A percentile compares a stretch with the other conserved stretches of the same genome.
These are phyloP conservation scores for Frankliniella fusca DNA, from an alignment of 2,888 invertebrate genomes.

Conservation along the genomic window DNA sequence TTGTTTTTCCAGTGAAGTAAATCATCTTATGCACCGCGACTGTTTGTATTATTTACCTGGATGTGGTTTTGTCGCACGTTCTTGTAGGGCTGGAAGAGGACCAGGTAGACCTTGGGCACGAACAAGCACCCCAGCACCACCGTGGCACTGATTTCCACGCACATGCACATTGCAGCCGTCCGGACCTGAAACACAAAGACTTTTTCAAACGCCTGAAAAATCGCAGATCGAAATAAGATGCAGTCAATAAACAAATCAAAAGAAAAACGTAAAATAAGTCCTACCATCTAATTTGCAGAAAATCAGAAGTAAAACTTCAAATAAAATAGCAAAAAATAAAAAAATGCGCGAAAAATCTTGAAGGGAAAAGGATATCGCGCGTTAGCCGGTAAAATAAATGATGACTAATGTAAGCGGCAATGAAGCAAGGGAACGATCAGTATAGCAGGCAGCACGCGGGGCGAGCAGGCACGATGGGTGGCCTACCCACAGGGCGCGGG, in stretches of 20 bases:
- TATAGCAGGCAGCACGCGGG: too few relatives aligned
- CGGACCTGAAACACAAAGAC: conserved; percentile 4
- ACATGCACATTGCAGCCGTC: conserved; percentile 53
- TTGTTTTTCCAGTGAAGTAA: too few relatives aligned
- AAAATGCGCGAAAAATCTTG: neutral
- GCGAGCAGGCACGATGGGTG: too few relatives aligned
- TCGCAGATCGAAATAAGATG: neutral
- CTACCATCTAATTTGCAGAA: neutral
- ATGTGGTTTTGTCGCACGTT: conserved; percentile 71
- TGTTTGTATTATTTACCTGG: conserved; percentile 55
- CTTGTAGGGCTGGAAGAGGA: conserved; percentile 66
- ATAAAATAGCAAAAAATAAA: neutral
- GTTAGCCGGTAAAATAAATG: neutral
- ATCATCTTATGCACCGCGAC: too few relatives aligned
- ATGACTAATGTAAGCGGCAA: too few relatives aligned
- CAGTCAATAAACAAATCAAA: neutral
- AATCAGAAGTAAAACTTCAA: neutral
- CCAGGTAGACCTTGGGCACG: conserved; percentile 72
- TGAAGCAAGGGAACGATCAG: too few relatives aligned
- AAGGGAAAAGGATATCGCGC: neutral
- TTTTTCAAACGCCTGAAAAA: neutral
- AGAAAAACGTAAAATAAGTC: neutral
- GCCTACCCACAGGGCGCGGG: too few relatives aligned
- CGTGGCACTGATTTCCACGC: conserved; percentile 67
- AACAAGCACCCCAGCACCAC: conserved; percentile 70